Base-by-base conservation (phyloP, 2,888 invertebrate species). In the Xylocampa areola region DNA sequence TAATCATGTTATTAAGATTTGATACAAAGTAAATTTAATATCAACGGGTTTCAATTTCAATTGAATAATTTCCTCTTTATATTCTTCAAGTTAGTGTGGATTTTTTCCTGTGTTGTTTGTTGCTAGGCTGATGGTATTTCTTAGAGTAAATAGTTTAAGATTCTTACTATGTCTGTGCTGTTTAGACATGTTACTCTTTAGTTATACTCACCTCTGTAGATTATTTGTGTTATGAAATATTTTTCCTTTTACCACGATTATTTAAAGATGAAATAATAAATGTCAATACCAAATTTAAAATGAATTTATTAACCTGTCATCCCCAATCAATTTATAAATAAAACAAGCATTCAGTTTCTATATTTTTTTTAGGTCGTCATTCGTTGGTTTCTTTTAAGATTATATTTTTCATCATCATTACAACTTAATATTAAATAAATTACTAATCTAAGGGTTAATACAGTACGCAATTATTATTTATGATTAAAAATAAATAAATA, bases 401-500 rank as follows among this genome's bases (percentile, higher is more conserved):
- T n/a, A 76, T 68, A 76, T 66, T 76, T 68, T 71, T 71, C 74
- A 76, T 71, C 74, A 76, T 76, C 73, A 67, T 71, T 39, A 52
- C 29, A 60, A 61, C 60, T 63, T 63, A 68, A n/a, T 43, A 58
- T 36, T 68, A 65, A 68, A 61, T 66, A 53, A 40, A 68, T 52
- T 43, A 66, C 50, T 53, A 73, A 4, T 39, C 43, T 63, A 49
- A 75, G 45, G 58, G 71, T 68, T 64, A 72, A 71, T 72, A 68
- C 19, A 67, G 73, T 62, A 73, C 68, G 64, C 63, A 59, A 77
- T 72, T 63, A 75, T 81, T 76, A 81, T 77, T 73, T 76, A 36
- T 54, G 47, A 72, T 80, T 68, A 82, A 76, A 79, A 72, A 80
- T 74, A 76, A 77, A 77, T 77, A 80, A 83, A 82, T 81, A 83